Evolutionary conservation across 1,140 invertebrate genomes (phyloP).

Genomic region (Parasteatoda tepidariorum): DNA sequence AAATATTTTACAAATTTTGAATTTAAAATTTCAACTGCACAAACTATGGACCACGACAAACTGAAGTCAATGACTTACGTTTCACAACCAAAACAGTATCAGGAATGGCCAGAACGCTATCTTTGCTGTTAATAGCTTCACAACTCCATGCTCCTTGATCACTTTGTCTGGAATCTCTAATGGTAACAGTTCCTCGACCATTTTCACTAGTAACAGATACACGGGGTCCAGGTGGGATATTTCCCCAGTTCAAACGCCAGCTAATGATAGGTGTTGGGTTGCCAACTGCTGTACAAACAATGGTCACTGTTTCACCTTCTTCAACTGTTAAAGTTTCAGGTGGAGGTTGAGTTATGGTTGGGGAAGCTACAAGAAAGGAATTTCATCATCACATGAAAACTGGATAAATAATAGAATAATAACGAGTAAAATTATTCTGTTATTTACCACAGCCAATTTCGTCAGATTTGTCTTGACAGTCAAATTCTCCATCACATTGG

Average conservation of each 20-base stretch:
- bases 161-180: constrained; percentile 76
- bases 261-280: constrained; percentile 90
- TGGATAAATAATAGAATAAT: not conserved
- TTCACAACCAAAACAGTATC: constrained; percentile 90
- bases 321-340: constrained; percentile 75
- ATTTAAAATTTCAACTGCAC: too few relatives aligned
- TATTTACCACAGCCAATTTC: constrained; percentile 89
- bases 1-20: too few relatives aligned
- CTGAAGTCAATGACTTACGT: constrained; percentile 66
- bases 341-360: constrained; percentile 77
- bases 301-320: constrained; percentile 78
- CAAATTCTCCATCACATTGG: constrained; percentile 90
- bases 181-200: constrained; percentile 85
- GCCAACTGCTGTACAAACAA: constrained; percentile 89
- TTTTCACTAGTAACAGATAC: constrained; percentile 80
- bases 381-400: not conserved
- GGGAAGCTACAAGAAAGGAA: constrained; percentile 69
- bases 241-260: constrained; percentile 98
- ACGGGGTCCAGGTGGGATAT: constrained; percentile 84
- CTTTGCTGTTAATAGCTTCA: constrained; percentile 91
- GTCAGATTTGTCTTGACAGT: constrained; percentile 90
- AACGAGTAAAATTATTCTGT: constrained; percentile 44
- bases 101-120: constrained; percentile 86
- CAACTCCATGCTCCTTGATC: constrained; percentile 98
- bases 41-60: too few relatives aligned